A percentile compares a stretch with the other conserved stretches of the same genome.
These are phyloP conservation scores for Tolypeutes matacus DNA, from an alignment of 2,797 vertebrate species.

Conservation along the genomic window DNA sequence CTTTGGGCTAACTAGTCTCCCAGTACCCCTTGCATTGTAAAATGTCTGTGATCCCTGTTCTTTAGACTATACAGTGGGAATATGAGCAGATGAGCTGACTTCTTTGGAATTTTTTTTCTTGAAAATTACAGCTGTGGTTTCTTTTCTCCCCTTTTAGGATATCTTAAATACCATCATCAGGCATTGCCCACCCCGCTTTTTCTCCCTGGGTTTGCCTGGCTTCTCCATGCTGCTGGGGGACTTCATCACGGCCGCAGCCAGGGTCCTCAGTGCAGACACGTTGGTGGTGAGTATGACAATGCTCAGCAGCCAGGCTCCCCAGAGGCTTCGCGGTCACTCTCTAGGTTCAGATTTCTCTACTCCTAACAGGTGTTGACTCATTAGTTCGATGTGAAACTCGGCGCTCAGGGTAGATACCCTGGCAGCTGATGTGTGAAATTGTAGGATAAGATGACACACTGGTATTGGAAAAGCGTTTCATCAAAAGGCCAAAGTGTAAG, in stretches of 20 bases:
- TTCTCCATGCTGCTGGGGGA: slow-evolving; percentile 97
- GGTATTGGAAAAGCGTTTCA: slow-evolving; percentile 86
- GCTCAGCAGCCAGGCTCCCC: slow-evolving; percentile 73
- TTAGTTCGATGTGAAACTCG: slow-evolving; percentile 82
- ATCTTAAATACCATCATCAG: slow-evolving; percentile 95
- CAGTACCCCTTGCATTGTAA: neutral
- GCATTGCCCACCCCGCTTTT: slow-evolving; percentile 96
- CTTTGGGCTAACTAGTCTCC: neutral
- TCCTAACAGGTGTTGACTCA: slow-evolving; percentile 87
- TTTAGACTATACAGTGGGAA: neutral
- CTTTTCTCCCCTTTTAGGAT: slow-evolving; percentile 89
- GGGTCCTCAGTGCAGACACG: slow-evolving; percentile 91
- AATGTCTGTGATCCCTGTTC: neutral
- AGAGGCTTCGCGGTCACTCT: slow-evolving; percentile 71
- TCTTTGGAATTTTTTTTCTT: slow-evolving; percentile 44
- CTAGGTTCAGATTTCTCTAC: slow-evolving; percentile 86
- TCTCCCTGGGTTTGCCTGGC: slow-evolving; percentile 96
- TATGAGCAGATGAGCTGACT: neutral
- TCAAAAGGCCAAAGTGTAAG: slow-evolving; percentile 85
- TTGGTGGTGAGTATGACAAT: slow-evolving; percentile 91
- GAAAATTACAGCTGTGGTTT: slow-evolving; percentile 34
- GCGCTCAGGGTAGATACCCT: slow-evolving; percentile 82
- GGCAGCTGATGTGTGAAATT: slow-evolving; percentile 87
- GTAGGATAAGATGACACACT: slow-evolving; percentile 82
- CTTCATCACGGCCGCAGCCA: slow-evolving; percentile 94